Evolutionary conservation across 2,888 invertebrate genomes (phyloP), one percentile per base, ranked within the genome.

Genomic region (Linyphia triangularis): DNA sequence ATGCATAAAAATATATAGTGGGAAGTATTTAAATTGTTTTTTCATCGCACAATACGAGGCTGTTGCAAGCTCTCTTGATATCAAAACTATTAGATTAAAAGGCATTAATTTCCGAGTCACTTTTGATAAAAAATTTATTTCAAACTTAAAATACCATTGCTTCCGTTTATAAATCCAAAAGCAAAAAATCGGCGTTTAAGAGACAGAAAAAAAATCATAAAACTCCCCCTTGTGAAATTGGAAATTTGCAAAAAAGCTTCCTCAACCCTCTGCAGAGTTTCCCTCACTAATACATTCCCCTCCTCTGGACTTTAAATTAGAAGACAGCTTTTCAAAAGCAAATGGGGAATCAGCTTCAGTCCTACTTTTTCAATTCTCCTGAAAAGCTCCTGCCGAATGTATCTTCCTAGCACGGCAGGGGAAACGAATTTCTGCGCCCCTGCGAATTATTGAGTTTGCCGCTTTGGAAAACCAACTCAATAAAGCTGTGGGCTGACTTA

Each of bases 271-370:
- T 22, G 57, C 24, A n/a, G 43, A 63, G 63, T 73, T n/a, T n/a
- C n/a, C n/a, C 51, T 82, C 57, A 59, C 70, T 28, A 73, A 84
- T 84, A 67, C 63, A 26, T 82, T 84, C 75, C 83, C 24, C 24
- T 37, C 37, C 19, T 22, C 28, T 63, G 69, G 61, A 63, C 28
- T 83, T 82, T 82, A 72, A 82, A 83, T 83, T 63, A 57, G 83
- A 75, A 72, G 82, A 70, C 82, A 82, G 70, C 82, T 82, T 72
- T 82, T 82, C 72, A 82, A 82, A 82, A 72, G 82, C 78, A 78
- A 78, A 65, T 78, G 77, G 78, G 67, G 19, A 78, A 78, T 78
- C 22, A 22, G 40, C 78, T 28, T 65, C 67, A 22, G 51, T 57
- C 51, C 22, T 9, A n/a, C 30, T 73, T 83, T 82, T 83, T 83